Evolutionary conservation across 2,888 invertebrate genomes (phyloP).

Genomic region (Volucella inanis): DNA sequence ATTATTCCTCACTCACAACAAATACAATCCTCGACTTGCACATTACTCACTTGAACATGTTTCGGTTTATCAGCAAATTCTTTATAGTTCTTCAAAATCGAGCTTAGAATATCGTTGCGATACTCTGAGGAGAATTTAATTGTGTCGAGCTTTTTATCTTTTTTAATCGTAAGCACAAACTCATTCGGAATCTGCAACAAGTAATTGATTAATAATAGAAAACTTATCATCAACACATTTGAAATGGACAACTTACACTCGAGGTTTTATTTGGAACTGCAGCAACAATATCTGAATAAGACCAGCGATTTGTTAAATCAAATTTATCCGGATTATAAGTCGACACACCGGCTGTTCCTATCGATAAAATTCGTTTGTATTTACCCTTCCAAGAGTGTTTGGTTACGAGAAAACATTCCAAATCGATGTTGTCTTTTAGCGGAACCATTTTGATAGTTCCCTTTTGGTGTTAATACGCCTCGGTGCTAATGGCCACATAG

Average conservation of each 20-base stretch:
- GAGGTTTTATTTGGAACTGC: constrained; percentile 86
- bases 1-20: neutral
- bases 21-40: neutral
- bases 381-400: constrained; percentile 99
- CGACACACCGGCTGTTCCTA: constrained; percentile 97
- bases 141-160: constrained; percentile 94
- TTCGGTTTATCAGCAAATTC: constrained; percentile 92
- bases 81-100: constrained; percentile 92
- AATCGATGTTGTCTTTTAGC: constrained; percentile 94
- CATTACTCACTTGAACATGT: constrained; percentile 88
- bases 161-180: constrained; percentile 92
- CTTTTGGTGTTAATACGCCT: constrained; percentile 35
- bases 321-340: constrained; percentile 97
- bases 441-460: constrained; percentile 78
- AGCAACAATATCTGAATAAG: constrained; percentile 91
- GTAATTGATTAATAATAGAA: constrained; percentile 20
- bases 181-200: constrained; percentile 85
- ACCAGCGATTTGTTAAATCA: constrained; percentile 97
- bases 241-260: constrained; percentile 79
- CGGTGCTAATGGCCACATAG: constrained; percentile 66
- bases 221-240: constrained; percentile 54
- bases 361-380: constrained; percentile 98
- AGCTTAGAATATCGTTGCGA: constrained; percentile 94
- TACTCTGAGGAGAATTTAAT: constrained; percentile 99
- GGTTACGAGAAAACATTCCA: constrained; percentile 97